Evolutionary conservation across 2,888 invertebrate genomes (phyloP), one percentile per base, ranked within the genome.

Genomic region (Polydrusus pterygomalis): DNA sequence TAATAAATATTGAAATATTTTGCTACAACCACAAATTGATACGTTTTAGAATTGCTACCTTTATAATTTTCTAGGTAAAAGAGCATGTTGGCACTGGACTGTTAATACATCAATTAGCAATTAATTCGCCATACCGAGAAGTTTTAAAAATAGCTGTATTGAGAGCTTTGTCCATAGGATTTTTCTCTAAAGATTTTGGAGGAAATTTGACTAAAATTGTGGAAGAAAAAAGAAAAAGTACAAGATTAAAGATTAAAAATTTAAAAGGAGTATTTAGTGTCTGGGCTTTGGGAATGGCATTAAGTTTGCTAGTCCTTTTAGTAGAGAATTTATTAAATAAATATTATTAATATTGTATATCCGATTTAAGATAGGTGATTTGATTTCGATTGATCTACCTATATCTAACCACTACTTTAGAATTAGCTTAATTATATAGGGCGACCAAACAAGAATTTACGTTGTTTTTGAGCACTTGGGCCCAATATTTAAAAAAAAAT

Each of bases 101-200:
- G 34, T 10, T 58, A 38, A 20, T 38, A 15, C 34, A 58, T 38
- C 15, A 38, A 1, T 17, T 58, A 38, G 17, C 11, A 17, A 15
- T 30, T 9, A 58, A 58, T 20, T 58, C 58, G 5, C 58, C 58
- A 3, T 58, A 58, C 34, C 34, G 17, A 38, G 38, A 58, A 38
- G n/a, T 17, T 25, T 38, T 58, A 10, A 58, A 58, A 38, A 58
- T 2, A 2, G 15, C 30, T 58, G 7, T 17, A 17, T 17, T 58
- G 20, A 34, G 17, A 25, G 15, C 15, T 5, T 58, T 58, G 25
- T 58, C 58, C 1, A 58, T 58, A 15, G 58, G 58, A 15, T 58
- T 58, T 38, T 58, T 38, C 10, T 58, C 58, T 17, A 34, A 38
- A 11, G 38, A 34, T 10, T 58, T 58, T n/a, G 38, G 34, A 9